Conservation (phyloP, 2,888 invertebrate species). For the Acleris sparsana region DNA sequence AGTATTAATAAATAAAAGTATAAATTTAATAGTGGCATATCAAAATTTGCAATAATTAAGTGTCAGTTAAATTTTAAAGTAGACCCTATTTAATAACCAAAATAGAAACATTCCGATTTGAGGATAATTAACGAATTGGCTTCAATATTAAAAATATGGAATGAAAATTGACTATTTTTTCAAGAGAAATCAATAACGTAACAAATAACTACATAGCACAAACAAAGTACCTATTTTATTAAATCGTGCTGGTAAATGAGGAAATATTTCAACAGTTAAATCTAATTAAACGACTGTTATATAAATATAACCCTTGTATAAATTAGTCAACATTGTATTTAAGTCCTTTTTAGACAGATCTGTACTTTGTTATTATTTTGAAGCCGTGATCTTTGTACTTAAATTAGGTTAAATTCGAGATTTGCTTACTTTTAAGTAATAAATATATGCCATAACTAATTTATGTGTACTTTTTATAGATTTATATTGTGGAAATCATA, state of each 20-base stretch:
- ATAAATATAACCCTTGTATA: not conserved
- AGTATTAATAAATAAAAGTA: slow-evolving; percentile 68
- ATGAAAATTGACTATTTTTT: slow-evolving; percentile 41
- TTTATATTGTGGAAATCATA: slow-evolving; percentile 62
- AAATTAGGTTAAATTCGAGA: slow-evolving; percentile 70
- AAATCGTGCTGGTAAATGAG: not conserved
- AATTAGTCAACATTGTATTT: not conserved
- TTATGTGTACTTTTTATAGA: slow-evolving; percentile 72
- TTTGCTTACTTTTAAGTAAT: slow-evolving; percentile 65
- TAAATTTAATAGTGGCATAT: slow-evolving; percentile 64
- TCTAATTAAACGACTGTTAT: not conserved
- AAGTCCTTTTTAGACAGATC: slow-evolving; percentile 4
- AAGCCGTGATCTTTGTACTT: slow-evolving; percentile 65
- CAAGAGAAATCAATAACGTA: slow-evolving; percentile 29
- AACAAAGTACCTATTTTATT: slow-evolving; percentile 17
- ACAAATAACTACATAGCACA: slow-evolving; percentile 36
- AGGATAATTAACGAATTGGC: slow-evolving; percentile 46
- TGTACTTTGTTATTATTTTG: slow-evolving; percentile 22
- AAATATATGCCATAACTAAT: slow-evolving; percentile 82
- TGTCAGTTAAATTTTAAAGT: slow-evolving; percentile 23
- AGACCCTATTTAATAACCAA: slow-evolving; percentile 43
- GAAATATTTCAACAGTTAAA: not conserved
- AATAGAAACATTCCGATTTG: slow-evolving; percentile 50
- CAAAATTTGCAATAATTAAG: slow-evolving; percentile 49
- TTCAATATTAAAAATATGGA: slow-evolving; percentile 26